phyloP scores from a whole-genome alignment of 1,140 invertebrate species.

The Agrypnia vestita region DNA sequence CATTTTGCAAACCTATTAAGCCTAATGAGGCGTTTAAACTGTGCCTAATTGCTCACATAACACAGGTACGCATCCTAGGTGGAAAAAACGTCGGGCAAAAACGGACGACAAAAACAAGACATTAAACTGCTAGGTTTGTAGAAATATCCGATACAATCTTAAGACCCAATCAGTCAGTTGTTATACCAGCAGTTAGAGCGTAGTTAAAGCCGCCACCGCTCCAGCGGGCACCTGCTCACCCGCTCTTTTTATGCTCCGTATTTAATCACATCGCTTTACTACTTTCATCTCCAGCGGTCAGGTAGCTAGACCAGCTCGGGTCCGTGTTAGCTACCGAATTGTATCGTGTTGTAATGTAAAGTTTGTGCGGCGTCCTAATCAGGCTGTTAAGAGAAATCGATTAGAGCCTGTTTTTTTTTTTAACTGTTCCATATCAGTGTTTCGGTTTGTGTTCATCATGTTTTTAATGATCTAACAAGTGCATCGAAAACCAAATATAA shows the following conservation, averaged over 20 bases:
- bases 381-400: slow-evolving; percentile 12
- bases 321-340: slow-evolving; percentile 25
- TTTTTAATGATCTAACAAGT: no score
- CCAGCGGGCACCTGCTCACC: slow-evolving; percentile 14
- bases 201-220: slow-evolving; percentile 18
- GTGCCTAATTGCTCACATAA: slow-evolving; percentile 26
- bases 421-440: no score
- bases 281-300: neutral
- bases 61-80: neutral
- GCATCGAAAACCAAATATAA: no score
- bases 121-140: slow-evolving; percentile 27
- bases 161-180: slow-evolving; percentile 16
- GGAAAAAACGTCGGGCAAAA: neutral
- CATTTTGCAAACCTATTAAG: slow-evolving; percentile 12
- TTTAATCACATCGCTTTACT: slow-evolving; percentile 19
- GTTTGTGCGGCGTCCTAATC: slow-evolving; percentile 15
- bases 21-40: slow-evolving; percentile 12
- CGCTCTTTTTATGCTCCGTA: slow-evolving; percentile 10
- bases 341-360: neutral
- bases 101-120: neutral
- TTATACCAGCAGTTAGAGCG: slow-evolving; percentile 4
- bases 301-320: neutral
- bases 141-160: slow-evolving; percentile 23
- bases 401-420: neutral
- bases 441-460: no score